Conservation (phyloP, 1,140 invertebrate genomes). For the Psilanteris sp. region DNA sequence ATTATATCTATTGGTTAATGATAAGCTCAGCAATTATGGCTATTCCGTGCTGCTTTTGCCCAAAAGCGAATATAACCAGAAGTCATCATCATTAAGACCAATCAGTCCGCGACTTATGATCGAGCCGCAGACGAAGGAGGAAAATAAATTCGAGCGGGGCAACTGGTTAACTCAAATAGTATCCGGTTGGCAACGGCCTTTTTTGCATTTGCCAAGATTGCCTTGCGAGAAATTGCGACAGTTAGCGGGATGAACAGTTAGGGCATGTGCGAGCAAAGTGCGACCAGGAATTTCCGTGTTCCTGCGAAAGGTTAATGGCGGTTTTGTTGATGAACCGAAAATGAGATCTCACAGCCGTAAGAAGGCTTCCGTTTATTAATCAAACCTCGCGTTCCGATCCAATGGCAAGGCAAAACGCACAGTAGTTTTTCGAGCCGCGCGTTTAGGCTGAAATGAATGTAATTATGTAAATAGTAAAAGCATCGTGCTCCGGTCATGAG, state of each 20-base stretch:
- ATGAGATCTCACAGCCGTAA: constrained; percentile 39
- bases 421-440: constrained; percentile 1
- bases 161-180: too few species aligned
- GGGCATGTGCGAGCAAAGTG: constrained; percentile 26
- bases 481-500: constrained; percentile 36
- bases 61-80: too few species aligned
- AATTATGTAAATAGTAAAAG: constrained; percentile 52
- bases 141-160: too few species aligned
- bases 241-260: constrained; percentile 56
- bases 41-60: too few species aligned
- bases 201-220: constrained; percentile 26
- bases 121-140: too few species aligned
- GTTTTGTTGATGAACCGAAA: constrained; percentile 38
- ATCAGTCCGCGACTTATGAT: too few species aligned
- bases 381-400: constrained; percentile 17
- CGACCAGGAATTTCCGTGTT: constrained; percentile 29
- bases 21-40: too few species aligned
- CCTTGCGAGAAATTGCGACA: constrained; percentile 36
- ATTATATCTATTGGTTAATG: too few species aligned
- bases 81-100: too few species aligned
- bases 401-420: constrained; percentile 10
- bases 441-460: constrained; percentile 47
- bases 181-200: too few species aligned
- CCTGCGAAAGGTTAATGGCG: constrained; percentile 56
- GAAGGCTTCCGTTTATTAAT: constrained; percentile 45